Evolutionary conservation across 2,113 vertebrate genomes (phyloP).

Genomic region (Pyxicephalus adspersus): DNA sequence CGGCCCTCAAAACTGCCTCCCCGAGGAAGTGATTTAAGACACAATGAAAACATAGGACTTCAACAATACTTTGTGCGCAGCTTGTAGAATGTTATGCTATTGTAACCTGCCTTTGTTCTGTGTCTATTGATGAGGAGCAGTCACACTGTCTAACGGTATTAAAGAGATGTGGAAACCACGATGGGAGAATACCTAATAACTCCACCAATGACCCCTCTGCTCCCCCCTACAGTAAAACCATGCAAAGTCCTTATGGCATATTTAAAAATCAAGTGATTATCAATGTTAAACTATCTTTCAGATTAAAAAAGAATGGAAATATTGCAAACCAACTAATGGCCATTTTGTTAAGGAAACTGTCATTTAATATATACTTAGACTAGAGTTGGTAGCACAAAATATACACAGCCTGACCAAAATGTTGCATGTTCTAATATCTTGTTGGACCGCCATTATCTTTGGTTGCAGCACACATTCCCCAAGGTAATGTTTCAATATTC

Average conservation of each 20-base stretch:
- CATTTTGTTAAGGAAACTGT: too few relatives aligned
- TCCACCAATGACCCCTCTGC: not conserved
- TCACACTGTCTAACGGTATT: slow-evolving; percentile 37
- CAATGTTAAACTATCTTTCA: not conserved
- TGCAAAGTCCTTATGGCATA: too few relatives aligned
- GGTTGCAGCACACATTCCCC: too few relatives aligned
- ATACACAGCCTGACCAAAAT: too few relatives aligned
- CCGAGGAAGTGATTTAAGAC: slow-evolving; percentile 50
- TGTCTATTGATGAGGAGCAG: slow-evolving; percentile 45
- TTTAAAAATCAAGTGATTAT: too few relatives aligned
- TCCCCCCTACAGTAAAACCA: not conserved
- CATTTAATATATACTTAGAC: too few relatives aligned
- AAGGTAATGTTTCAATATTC: too few relatives aligned
- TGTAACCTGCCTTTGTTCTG: slow-evolving; percentile 53
- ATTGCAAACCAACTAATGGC: too few relatives aligned
- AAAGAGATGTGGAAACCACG: slow-evolving; percentile 9
- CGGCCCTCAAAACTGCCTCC: slow-evolving; percentile 47
- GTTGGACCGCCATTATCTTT: too few relatives aligned
- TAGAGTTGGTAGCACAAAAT: too few relatives aligned
- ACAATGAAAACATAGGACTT: slow-evolving; percentile 24
- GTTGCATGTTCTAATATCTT: too few relatives aligned
- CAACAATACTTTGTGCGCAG: slow-evolving; percentile 29
- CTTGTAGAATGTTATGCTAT: slow-evolving; percentile 29
- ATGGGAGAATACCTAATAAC: not conserved
- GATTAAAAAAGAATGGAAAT: not conserved